These are phyloP conservation scores for Lampris megalopsis DNA, from an alignment of 2,113 vertebrate genomes.

Conservation along the genomic window DNA sequence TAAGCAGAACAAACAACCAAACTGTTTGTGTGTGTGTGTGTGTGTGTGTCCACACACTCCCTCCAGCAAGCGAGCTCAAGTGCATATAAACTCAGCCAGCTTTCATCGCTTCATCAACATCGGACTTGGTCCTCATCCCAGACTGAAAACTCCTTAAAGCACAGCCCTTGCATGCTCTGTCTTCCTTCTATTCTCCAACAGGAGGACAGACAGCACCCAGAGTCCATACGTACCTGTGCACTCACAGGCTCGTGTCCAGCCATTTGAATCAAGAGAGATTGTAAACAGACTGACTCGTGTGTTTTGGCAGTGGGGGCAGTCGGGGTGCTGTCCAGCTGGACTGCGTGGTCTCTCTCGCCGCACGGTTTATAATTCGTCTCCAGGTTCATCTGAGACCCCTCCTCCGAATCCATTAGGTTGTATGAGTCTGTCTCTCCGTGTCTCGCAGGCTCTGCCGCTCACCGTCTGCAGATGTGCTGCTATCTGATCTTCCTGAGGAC, in stretches of 20 bases:
- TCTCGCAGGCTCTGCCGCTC: too few species aligned
- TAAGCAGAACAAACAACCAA: constrained; percentile 40
- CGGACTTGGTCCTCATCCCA: constrained; percentile 33
- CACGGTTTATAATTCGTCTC: background rate
- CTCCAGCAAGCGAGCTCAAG: constrained; percentile 9
- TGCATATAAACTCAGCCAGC: constrained; percentile 22
- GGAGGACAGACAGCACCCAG: constrained; percentile 10
- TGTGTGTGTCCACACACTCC: constrained; percentile 18
- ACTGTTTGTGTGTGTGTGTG: background rate
- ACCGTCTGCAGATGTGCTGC: background rate
- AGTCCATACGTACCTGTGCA: background rate
- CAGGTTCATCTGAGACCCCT: background rate
- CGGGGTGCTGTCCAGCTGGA: background rate
- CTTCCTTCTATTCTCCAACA: constrained; percentile 1
- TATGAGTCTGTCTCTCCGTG: too few species aligned
- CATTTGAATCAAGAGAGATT: constrained; percentile 10
- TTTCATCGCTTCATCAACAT: constrained; percentile 27
- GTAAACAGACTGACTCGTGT: constrained; percentile 15
- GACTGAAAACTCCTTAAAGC: constrained; percentile 27
- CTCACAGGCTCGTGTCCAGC: constrained; percentile 9
- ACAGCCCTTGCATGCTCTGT: constrained; percentile 14
- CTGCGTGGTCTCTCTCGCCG: background rate
- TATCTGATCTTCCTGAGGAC: too few species aligned
- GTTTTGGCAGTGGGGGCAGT: constrained; percentile 13
- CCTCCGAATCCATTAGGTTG: background rate